phyloP scores from a whole-genome alignment of 2,888 invertebrate genomes.

The Chaetogeoica ovagalla region DNA sequence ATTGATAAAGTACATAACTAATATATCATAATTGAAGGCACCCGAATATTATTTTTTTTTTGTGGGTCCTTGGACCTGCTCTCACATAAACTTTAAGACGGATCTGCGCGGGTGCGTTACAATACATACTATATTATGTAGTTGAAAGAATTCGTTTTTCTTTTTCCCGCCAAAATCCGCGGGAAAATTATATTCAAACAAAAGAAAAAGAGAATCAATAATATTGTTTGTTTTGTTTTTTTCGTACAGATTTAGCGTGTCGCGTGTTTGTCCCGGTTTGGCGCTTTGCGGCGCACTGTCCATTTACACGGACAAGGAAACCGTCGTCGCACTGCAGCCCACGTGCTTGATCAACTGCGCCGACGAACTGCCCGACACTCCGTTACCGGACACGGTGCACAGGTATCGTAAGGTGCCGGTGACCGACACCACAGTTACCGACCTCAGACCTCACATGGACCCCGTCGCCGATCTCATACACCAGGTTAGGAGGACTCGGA shows the following conservation, averaged over 20 bases:
- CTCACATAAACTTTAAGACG: too few relatives aligned
- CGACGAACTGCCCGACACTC: constrained; percentile 76
- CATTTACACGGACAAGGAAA: constrained; percentile 65
- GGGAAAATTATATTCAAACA: not conserved
- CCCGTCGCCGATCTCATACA: constrained; percentile 76
- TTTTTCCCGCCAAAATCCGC: not conserved
- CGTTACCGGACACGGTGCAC: constrained; percentile 62
- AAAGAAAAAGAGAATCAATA: not conserved
- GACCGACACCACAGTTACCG: constrained; percentile 73
- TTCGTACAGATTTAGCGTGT: constrained; percentile 62
- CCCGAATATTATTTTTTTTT: too few relatives aligned
- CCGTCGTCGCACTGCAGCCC: constrained; percentile 70
- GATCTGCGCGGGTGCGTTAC: too few relatives aligned
- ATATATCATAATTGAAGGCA: too few relatives aligned
- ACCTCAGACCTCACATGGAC: constrained; percentile 76
- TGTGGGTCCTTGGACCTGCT: too few relatives aligned
- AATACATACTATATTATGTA: too few relatives aligned
- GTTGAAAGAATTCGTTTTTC: too few relatives aligned
- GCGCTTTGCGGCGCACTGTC: constrained; percentile 81
- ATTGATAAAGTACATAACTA: too few relatives aligned
- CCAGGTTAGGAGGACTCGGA: constrained; percentile 62
- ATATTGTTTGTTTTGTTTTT: not conserved
- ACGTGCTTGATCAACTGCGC: constrained; percentile 82
- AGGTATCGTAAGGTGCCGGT: constrained; percentile 72
- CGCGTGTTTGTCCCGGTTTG: constrained; percentile 73